These are phyloP conservation scores for Phymatocera aterrima DNA, from an alignment of 2,888 invertebrate genomes.

Conservation along the genomic window DNA sequence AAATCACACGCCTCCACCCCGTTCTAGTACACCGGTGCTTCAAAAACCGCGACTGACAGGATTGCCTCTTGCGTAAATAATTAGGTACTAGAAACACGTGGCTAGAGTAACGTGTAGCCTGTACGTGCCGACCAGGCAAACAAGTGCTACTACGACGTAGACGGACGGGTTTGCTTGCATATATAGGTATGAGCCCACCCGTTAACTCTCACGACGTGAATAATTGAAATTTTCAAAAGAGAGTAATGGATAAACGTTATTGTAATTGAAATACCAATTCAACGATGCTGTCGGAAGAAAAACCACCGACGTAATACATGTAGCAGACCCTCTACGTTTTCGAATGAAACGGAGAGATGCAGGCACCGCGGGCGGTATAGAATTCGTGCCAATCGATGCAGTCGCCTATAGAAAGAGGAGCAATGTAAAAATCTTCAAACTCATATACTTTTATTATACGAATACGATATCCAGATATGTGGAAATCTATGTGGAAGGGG, in stretches of 20 bases:
- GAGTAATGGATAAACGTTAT: background rate
- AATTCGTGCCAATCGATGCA: no score
- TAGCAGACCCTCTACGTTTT: no score
- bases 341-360: no score
- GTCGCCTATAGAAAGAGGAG: no score
- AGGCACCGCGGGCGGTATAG: no score
- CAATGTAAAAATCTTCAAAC: no score
- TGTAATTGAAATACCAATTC: background rate
- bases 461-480: no score
- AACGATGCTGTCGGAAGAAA: background rate
- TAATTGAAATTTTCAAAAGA: background rate
- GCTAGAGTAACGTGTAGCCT: conserved; percentile 35
- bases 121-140: conserved; percentile 31
- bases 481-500: no score
- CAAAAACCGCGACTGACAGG: conserved; percentile 22
- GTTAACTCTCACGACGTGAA: background rate
- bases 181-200: background rate
- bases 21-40: background rate
- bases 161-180: background rate
- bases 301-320: no score
- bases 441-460: no score
- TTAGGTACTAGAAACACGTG: conserved; percentile 38
- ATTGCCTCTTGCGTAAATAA: conserved; percentile 37
- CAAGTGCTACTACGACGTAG: conserved; percentile 19
- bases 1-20: background rate